phyloP scores from a whole-genome alignment of 2,888 invertebrate genomes.

The Dynastes maya region DNA sequence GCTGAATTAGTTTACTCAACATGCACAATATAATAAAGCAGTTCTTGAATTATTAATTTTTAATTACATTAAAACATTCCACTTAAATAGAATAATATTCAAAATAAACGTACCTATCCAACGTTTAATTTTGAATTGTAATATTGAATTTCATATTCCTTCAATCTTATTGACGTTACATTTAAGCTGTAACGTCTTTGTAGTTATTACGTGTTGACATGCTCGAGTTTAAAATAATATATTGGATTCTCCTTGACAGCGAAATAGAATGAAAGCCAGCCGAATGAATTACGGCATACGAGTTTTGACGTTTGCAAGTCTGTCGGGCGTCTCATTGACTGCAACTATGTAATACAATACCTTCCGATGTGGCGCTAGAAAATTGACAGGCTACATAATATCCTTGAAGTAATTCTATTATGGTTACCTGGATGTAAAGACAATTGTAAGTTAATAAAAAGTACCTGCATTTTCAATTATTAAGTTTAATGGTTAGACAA shows the following conservation, averaged over 20 bases:
- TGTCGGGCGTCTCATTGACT: conserved; percentile 26
- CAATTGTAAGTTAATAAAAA: not conserved
- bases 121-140: no score
- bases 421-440: not conserved
- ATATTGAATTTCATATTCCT: no score
- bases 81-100: no score
- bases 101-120: no score
- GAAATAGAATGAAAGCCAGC: not conserved
- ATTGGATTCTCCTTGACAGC: conserved; percentile 1
- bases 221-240: conserved; percentile 10
- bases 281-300: conserved; percentile 13
- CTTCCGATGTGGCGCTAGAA: not conserved
- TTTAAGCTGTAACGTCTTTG: not conserved
- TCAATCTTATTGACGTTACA: no score
- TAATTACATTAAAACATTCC: no score
- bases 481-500: no score
- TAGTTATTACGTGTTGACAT: not conserved
- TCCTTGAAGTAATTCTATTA: not conserved
- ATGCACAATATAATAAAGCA: no score
- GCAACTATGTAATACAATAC: conserved; percentile 30
- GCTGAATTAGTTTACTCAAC: no score
- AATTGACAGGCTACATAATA: not conserved
- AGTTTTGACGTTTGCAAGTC: conserved; percentile 26
- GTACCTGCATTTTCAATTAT: no score
- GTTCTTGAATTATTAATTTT: no score